Evolutionary conservation across 2,888 invertebrate species (phyloP).

Genomic region (Philaethria dido): DNA sequence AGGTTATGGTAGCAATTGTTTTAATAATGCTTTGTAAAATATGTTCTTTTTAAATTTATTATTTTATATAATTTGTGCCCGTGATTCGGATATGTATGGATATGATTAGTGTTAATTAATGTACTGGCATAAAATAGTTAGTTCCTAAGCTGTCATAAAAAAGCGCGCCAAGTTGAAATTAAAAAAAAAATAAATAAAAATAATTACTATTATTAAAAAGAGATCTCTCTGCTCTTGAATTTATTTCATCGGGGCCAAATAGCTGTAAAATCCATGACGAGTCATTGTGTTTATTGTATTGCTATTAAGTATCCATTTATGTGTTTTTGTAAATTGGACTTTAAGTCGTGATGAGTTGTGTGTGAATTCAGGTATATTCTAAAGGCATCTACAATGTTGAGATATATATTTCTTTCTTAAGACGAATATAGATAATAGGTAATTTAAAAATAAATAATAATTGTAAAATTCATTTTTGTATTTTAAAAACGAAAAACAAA

Average conservation of each 20-base stretch:
- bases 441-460: conserved; percentile 30
- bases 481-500: conserved; percentile 13
- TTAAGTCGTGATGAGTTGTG: conserved; percentile 34
- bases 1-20: conserved; percentile 44
- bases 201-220: conserved; percentile 45
- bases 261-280: conserved; percentile 79
- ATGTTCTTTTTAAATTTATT: conserved; percentile 22
- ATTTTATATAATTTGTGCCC: conserved; percentile 24
- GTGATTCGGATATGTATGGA: conserved; percentile 17
- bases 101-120: conserved; percentile 18
- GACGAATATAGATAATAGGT: conserved; percentile 33
- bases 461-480: conserved; percentile 25
- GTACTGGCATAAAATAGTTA: conserved; percentile 32
- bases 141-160: conserved; percentile 34
- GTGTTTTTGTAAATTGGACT: conserved; percentile 37
- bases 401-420: conserved; percentile 34
- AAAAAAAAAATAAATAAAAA: conserved; percentile 23
- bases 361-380: conserved; percentile 36
- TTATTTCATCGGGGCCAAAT: conserved; percentile 81
- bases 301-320: conserved; percentile 43
- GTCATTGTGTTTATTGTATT: conserved; percentile 58
- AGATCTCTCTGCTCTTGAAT: conserved; percentile 69
- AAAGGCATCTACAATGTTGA: conserved; percentile 37
- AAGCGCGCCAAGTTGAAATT: conserved; percentile 34
- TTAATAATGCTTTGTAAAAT: conserved; percentile 31